A percentile compares a stretch with the other conserved stretches of the same genome.
Evolutionary conservation across 2,888 invertebrate genomes (phyloP).

Genomic region (Thymelicus acteon): DNA sequence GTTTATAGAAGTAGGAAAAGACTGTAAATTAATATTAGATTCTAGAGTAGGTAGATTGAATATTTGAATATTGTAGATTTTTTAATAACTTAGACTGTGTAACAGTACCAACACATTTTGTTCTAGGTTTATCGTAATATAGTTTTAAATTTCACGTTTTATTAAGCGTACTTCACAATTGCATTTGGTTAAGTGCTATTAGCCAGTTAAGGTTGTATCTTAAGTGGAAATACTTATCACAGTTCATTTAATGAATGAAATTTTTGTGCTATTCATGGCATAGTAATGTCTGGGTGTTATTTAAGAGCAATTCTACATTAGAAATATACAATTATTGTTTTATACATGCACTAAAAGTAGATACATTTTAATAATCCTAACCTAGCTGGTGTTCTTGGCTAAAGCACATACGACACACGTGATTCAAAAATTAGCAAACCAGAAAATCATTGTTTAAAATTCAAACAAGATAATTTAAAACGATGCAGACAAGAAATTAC

Average conservation of each 20-base stretch:
- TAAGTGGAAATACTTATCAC: constrained; percentile 43
- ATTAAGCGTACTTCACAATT: constrained; percentile 5
- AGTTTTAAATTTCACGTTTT: not conserved
- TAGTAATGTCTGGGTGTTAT: not conserved
- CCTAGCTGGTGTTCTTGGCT: constrained; percentile 4
- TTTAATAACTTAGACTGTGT: not conserved
- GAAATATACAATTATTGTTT: constrained; percentile 17
- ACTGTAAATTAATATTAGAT: not conserved
- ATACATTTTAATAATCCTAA: constrained; percentile 1
- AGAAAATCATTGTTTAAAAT: not conserved
- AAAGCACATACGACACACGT: constrained; percentile 4
- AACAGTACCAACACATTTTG: constrained; percentile 10
- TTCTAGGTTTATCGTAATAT: constrained; percentile 1
- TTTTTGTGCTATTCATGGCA: constrained; percentile 17
- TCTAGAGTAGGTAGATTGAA: not conserved
- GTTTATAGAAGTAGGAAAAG: not conserved
- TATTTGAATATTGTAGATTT: not conserved
- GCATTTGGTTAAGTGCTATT: constrained; percentile 4
- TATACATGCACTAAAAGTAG: constrained; percentile 1
- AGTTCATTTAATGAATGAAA: constrained; percentile 41
- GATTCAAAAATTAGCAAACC: not conserved
- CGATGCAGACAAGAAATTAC: not conserved
- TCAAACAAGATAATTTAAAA: not conserved
- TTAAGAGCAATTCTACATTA: constrained; percentile 24
- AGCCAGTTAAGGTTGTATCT: constrained; percentile 10